Percentiles rank a stretch among this genome's conserved stretches.
Conservation (phyloP, 2,113 vertebrate genomes). For the Lepisosteus osseus region DNA sequence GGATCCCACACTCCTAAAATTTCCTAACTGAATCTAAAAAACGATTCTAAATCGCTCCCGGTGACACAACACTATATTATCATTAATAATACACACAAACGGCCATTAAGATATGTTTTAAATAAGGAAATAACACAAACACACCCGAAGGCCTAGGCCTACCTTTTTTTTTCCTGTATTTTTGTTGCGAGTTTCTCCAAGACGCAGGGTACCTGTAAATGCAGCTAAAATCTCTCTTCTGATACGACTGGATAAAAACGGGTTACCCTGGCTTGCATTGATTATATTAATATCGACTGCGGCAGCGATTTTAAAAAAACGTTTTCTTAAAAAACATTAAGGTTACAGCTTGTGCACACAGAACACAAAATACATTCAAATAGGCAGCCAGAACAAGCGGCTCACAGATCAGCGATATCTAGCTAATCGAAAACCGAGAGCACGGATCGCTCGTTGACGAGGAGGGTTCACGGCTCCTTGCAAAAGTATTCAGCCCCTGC, state of each 20-base stretch:
- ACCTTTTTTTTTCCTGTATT: slow-evolving; percentile 33
- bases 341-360: slow-evolving; percentile 53
- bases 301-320: slow-evolving; percentile 2
- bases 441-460: slow-evolving; percentile 3
- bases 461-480: too few relatives aligned
- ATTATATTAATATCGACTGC: slow-evolving; percentile 7
- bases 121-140: slow-evolving; percentile 24
- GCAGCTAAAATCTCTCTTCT: slow-evolving; percentile 12
- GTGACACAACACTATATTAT: neutral
- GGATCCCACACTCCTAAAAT: neutral
- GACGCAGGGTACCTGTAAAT: slow-evolving; percentile 26
- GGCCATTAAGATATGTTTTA: slow-evolving; percentile 9
- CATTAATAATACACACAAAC: neutral
- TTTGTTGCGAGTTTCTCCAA: slow-evolving; percentile 38
- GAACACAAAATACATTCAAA: slow-evolving; percentile 40
- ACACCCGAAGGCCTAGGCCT: slow-evolving; percentile 23
- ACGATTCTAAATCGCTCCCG: neutral
- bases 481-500: too few relatives aligned
- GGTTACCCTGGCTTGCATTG: neutral
- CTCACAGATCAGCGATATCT: slow-evolving; percentile 8
- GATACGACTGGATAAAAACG: slow-evolving; percentile 1
- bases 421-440: slow-evolving; percentile 17
- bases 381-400: slow-evolving; percentile 36
- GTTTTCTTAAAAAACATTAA: slow-evolving; percentile 28
- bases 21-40: neutral